Evolutionary conservation across 1,140 invertebrate genomes (phyloP).

Genomic region (Hesperophylax magnus): DNA sequence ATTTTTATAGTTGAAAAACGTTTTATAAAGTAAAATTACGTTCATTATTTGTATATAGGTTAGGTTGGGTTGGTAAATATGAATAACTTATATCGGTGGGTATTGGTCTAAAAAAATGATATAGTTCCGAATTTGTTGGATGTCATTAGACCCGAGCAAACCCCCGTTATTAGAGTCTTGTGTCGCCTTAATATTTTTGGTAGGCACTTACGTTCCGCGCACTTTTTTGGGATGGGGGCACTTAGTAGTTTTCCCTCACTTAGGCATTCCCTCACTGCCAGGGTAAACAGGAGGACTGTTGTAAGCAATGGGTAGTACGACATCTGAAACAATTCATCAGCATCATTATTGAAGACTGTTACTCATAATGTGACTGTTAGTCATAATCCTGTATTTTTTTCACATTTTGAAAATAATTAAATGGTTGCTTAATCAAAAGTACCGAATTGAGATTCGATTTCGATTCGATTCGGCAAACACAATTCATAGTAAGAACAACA

Average conservation of each 20-base stretch:
- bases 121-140: no score
- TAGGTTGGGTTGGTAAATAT: no score
- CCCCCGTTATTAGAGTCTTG: no score
- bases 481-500: background rate
- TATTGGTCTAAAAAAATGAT: no score
- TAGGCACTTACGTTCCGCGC: constrained; percentile 8
- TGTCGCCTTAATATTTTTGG: background rate
- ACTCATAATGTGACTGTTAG: background rate
- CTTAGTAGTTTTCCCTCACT: constrained; percentile 6
- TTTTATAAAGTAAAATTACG: no score
- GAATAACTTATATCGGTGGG: no score
- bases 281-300: background rate
- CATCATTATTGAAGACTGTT: background rate
- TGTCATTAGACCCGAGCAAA: no score
- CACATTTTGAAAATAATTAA: background rate
- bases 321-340: constrained; percentile 14
- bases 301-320: background rate
- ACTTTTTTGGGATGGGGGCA: constrained; percentile 4
- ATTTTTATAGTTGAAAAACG: no score
- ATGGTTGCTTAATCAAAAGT: background rate
- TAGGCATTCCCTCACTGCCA: constrained; percentile 6
- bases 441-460: background rate
- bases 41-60: no score
- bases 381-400: background rate
- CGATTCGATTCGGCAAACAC: background rate